phyloP scores from a whole-genome alignment of 2,113 vertebrate genomes.

The Megaptera novaeangliae region DNA sequence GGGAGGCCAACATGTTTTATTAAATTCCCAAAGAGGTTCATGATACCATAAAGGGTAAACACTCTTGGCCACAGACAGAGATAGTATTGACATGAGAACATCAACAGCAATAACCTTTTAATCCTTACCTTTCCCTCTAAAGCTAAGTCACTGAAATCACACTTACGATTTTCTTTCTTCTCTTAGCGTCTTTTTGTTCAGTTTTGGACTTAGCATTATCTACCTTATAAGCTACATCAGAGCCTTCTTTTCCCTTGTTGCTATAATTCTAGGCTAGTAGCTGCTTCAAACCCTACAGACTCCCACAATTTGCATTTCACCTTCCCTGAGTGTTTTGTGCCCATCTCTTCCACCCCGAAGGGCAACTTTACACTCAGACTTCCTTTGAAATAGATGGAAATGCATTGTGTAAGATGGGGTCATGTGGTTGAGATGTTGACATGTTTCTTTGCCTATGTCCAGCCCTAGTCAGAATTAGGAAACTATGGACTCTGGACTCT shows the following conservation, averaged over 20 bases:
- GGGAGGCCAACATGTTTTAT: background rate
- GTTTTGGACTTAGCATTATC: background rate
- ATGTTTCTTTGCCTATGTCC: background rate
- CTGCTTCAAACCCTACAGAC: background rate
- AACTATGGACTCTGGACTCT: background rate
- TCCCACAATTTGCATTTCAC: background rate
- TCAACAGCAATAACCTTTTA: background rate
- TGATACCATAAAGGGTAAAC: background rate
- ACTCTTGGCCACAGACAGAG: background rate
- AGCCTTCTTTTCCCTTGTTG: background rate
- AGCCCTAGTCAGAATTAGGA: background rate
- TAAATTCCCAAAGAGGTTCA: background rate
- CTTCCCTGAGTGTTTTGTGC: background rate
- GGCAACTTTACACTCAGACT: background rate
- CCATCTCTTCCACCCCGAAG: background rate
- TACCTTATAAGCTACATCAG: too few relatives aligned
- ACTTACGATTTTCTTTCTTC: background rate
- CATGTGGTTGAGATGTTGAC: rapidly evolving
- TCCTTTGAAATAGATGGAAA: background rate
- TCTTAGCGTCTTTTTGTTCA: background rate
- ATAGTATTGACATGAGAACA: background rate
- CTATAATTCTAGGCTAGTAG: background rate
- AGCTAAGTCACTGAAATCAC: background rate
- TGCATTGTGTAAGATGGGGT: too few relatives aligned
- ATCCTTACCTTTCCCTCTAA: background rate